Percentiles rank a stretch among this genome's conserved stretches.
Evolutionary conservation across 1,140 invertebrate genomes (phyloP).

Genomic region (Heliothis subflexa): DNA sequence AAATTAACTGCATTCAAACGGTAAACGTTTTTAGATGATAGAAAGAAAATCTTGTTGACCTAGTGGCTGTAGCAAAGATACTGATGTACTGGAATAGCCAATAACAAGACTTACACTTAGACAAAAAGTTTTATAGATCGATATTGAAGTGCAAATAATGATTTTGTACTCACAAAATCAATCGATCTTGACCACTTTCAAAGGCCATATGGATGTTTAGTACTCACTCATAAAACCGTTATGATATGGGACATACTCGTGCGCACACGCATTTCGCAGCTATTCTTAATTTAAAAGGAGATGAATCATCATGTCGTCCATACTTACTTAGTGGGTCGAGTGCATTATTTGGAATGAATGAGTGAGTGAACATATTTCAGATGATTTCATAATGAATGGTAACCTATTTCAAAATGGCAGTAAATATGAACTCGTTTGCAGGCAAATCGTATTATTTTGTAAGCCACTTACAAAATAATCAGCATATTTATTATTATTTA

Average conservation of each 20-base stretch:
- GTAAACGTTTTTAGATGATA: slow-evolving; percentile 38
- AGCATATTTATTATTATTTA: too few relatives aligned
- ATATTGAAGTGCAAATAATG: too few relatives aligned
- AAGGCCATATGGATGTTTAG: background rate
- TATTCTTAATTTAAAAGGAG: slow-evolving; percentile 46
- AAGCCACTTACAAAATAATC: background rate
- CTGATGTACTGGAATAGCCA: background rate
- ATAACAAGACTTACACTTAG: background rate
- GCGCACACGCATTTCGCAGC: slow-evolving; percentile 33
- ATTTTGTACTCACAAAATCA: too few relatives aligned
- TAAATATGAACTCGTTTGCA: slow-evolving; percentile 6
- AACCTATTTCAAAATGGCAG: slow-evolving; percentile 20
- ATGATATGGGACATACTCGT: slow-evolving; percentile 36
- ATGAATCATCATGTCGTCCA: slow-evolving; percentile 36
- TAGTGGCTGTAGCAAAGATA: slow-evolving; percentile 1
- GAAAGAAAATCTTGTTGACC: slow-evolving; percentile 42
- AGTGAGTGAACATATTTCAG: slow-evolving; percentile 33
- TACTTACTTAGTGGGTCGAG: slow-evolving; percentile 43
- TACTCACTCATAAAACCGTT: slow-evolving; percentile 37
- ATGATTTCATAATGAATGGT: slow-evolving; percentile 5
- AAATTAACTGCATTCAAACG: slow-evolving; percentile 55
- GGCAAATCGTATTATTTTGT: background rate
- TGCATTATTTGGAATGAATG: slow-evolving; percentile 30
- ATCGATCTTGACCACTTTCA: background rate
- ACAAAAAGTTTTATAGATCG: too few relatives aligned